A percentile compares a stretch with the other conserved stretches of the same genome.
These are phyloP conservation scores for Collichthys lucidus DNA, from an alignment of 2,113 vertebrate species.

Conservation along the genomic window DNA sequence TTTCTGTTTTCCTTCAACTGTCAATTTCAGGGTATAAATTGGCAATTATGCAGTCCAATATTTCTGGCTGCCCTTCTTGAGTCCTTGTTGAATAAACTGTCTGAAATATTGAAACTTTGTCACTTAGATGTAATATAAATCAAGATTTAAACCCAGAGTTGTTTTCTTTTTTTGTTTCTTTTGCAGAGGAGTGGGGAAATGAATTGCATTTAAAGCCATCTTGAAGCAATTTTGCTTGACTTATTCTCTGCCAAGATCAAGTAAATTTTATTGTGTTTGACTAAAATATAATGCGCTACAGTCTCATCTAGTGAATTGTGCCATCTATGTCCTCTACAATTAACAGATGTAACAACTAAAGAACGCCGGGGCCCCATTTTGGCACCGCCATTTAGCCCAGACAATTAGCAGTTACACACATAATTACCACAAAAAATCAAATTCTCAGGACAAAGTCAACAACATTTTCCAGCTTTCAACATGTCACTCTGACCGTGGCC, in stretches of 20 bases:
- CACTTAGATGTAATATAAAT: conserved; percentile 70
- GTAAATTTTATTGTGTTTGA: conserved; percentile 76
- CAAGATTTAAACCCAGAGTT: conserved; percentile 56
- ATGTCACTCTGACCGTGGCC: conserved; percentile 75
- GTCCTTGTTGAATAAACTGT: conserved; percentile 76
- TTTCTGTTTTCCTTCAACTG: conserved; percentile 81
- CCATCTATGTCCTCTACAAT: conserved; percentile 75
- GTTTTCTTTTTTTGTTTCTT: conserved; percentile 39
- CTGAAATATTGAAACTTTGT: conserved; percentile 80
- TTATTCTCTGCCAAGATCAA: conserved; percentile 70
- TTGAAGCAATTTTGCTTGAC: conserved; percentile 70
- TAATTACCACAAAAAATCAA: conserved; percentile 74
- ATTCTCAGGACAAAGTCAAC: conserved; percentile 71
- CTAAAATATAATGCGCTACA: conserved; percentile 74
- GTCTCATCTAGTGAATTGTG: conserved; percentile 76
- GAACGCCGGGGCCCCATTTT: conserved; percentile 62
- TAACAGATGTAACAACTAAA: conserved; percentile 73
- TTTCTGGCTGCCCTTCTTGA: conserved; percentile 69
- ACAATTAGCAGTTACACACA: conserved; percentile 79
- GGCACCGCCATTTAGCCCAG: conserved; percentile 68
- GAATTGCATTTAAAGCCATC: conserved; percentile 72
- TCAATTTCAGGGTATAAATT: conserved; percentile 81
- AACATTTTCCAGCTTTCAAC: conserved; percentile 68
- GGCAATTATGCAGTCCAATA: conserved; percentile 81
- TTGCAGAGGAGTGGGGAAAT: conserved; percentile 60